These are phyloP conservation scores for Vulpes lagopus DNA, from an alignment of 2,113 vertebrate genomes.

Conservation along the genomic window DNA sequence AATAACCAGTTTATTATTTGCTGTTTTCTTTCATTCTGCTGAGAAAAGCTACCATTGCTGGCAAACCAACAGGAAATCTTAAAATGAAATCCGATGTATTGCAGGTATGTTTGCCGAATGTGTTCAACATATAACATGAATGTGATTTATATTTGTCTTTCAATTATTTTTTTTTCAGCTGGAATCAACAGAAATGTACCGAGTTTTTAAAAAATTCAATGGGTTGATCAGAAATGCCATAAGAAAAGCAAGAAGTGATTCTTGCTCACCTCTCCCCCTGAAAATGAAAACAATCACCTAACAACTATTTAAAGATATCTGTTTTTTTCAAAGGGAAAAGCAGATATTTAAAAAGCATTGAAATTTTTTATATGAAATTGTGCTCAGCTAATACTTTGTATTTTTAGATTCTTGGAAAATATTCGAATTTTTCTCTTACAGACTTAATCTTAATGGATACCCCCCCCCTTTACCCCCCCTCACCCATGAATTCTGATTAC, in stretches of 20 bases:
- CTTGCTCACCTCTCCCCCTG: background rate
- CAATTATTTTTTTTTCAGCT: constrained; percentile 10
- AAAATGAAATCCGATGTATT: constrained; percentile 52
- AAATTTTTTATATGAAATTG: constrained; percentile 9
- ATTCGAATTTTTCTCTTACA: constrained; percentile 8
- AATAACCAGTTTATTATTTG: constrained; percentile 73
- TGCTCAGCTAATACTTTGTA: constrained; percentile 34
- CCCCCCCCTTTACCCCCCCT: background rate
- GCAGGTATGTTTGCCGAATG: constrained; percentile 25
- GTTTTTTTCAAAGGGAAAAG: constrained; percentile 35
- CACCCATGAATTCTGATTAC: constrained; percentile 26
- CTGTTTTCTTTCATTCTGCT: constrained; percentile 43
- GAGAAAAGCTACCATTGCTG: constrained; percentile 54
- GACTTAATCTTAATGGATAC: background rate
- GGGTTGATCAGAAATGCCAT: background rate
- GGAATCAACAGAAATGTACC: constrained; percentile 47
- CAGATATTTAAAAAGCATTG: background rate
- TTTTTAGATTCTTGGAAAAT: constrained; percentile 55
- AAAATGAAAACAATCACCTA: constrained; percentile 22
- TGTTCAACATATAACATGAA: background rate
- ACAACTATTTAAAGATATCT: constrained; percentile 31
- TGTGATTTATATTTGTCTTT: background rate
- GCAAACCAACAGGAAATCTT: constrained; percentile 46
- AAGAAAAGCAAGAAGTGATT: constrained; percentile 25
- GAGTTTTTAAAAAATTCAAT: constrained; percentile 49